phyloP scores from a whole-genome alignment of 2,113 vertebrate genomes.

The Lanius ludovicianus region DNA sequence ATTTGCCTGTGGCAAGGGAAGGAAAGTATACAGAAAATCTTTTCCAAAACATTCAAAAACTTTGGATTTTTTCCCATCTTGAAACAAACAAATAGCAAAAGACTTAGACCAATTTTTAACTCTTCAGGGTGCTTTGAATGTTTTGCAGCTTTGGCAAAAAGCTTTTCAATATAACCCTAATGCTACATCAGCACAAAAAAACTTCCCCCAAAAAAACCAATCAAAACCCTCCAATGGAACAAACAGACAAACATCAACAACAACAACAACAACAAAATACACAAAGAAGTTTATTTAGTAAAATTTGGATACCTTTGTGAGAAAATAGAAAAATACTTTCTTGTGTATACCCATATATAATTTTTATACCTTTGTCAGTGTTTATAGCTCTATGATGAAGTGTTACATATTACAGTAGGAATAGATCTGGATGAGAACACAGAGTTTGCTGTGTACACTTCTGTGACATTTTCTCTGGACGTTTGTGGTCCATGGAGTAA shows the following conservation, averaged over 20 bases:
- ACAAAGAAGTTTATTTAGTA: neutral
- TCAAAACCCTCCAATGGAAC: neutral
- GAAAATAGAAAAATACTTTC: neutral
- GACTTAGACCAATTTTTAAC: neutral
- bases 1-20: neutral
- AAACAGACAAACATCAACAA: neutral
- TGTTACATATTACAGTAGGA: neutral
- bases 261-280: neutral
- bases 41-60: neutral
- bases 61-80: neutral
- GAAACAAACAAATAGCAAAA: neutral
- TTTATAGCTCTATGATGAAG: neutral
- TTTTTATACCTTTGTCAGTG: neutral
- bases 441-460: fast-evolving
- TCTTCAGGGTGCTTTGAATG: neutral
- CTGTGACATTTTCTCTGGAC: fast-evolving
- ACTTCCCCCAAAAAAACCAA: neutral
- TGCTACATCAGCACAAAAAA: neutral
- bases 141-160: neutral
- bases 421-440: neutral
- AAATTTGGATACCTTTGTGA: neutral
- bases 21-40: neutral
- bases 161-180: neutral
- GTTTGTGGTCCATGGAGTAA: neutral
- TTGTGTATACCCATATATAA: neutral